A percentile compares a stretch with the other conserved stretches of the same genome.
Conservation (phyloP, 30 jellyfish, hydroid and myxozoan genomes). For the Mastigias papua region DNA sequence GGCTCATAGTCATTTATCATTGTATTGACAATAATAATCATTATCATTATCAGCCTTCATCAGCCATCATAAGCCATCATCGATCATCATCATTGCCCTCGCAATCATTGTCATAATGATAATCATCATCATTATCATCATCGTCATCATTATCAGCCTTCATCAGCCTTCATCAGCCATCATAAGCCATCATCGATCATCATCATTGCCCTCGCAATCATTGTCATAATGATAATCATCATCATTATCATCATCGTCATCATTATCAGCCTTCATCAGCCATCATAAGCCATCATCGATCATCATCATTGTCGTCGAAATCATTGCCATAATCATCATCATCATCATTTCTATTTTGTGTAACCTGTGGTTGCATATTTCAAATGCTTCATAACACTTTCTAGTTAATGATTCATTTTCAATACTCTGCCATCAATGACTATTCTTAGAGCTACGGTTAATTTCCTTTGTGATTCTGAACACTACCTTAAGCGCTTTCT, state of each 20-base stretch:
- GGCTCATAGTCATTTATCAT: too few species aligned
- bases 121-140: neutral
- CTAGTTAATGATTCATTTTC: too few species aligned
- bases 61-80: too few species aligned
- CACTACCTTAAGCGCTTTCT: too few species aligned
- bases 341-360: neutral
- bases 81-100: too few species aligned
- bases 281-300: neutral
- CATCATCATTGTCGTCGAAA: neutral
- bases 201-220: neutral
- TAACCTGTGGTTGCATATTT: too few species aligned
- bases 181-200: conserved; percentile 4
- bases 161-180: neutral
- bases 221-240: neutral
- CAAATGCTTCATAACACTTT: too few species aligned
- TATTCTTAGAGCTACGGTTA: too few species aligned
- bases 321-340: neutral
- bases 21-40: neutral
- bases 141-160: neutral
- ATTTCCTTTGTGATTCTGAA: too few species aligned
- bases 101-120: neutral
- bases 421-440: too few species aligned
- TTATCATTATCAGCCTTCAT: neutral
- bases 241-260: neutral
- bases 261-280: neutral